phyloP scores from a whole-genome alignment of 2,113 vertebrate genomes.

The Mastomys coucha region DNA sequence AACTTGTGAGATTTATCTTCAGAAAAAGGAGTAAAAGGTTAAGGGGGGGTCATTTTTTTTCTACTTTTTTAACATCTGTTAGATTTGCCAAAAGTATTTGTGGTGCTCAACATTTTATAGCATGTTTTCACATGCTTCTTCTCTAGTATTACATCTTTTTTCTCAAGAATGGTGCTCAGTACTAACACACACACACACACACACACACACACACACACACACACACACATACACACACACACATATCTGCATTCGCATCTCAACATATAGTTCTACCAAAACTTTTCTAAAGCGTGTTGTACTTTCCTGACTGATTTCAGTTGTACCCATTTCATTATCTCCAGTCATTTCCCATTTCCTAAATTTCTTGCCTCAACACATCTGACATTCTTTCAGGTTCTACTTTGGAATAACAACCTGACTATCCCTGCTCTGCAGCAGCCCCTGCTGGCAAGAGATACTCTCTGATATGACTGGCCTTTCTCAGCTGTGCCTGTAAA shows the following conservation, averaged over 20 bases:
- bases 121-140: background rate
- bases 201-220: background rate
- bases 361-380: slow-evolving; percentile 58
- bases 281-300: slow-evolving; percentile 32
- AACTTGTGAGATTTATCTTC: background rate
- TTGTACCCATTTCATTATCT: slow-evolving; percentile 40
- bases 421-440: slow-evolving; percentile 69
- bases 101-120: background rate
- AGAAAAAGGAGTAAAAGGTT: background rate
- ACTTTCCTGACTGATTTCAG: slow-evolving; percentile 42
- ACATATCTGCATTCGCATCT: background rate
- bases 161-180: slow-evolving; percentile 1
- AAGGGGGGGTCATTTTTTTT: slow-evolving; percentile 38
- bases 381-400: slow-evolving; percentile 44
- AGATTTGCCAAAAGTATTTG: background rate
- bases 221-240: background rate
- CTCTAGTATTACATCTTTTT: background rate
- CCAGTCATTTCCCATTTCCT: slow-evolving; percentile 35
- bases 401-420: slow-evolving; percentile 8
- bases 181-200: background rate
- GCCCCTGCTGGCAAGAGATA: slow-evolving; percentile 77
- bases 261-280: slow-evolving; percentile 42
- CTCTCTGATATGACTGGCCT: background rate
- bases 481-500: slow-evolving; percentile 32
- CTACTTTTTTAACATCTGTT: background rate